Base-by-base conservation (phyloP, 2,797 vertebrate species). In the Pseudocheirus occidentalis region DNA sequence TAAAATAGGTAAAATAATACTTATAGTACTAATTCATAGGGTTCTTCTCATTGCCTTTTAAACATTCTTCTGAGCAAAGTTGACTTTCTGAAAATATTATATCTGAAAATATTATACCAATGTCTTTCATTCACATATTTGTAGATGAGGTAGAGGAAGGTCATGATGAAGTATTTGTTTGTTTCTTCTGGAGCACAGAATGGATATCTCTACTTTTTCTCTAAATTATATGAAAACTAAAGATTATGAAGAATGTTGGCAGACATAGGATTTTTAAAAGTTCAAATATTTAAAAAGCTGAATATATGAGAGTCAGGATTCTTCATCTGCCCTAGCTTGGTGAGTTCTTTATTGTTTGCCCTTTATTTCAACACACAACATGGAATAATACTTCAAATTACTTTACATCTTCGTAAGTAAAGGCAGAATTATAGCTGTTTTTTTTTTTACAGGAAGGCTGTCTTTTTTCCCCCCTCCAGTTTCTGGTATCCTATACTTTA, bases 321-420 rank as follows among this genome's bases (percentile, higher is more conserved):
- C 94, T n/a, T 54, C 40, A 89, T 87, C 90, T 97, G 55, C 54
- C 91, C 1, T 91, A 95, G 94, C 1, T 27, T 56, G 59, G n/a
- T 55, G 31, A 93, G 50, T 40, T 4, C 54, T 91, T 12, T n/a
- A 40, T 55, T 92, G 34, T 73, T 96, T 96, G 16, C 87, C 91
- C 73, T 95, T 97, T 93, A 95, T 95, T 95, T 97, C 24, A 93
- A 31, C 11, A 92, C 0, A 13, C 90, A 55, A 81, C 55, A 5
- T 73, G 90, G 66, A 52, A 7, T 87, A 24, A 27, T 95, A 90
- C 50, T 55, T 29, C 24, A 52, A 11, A 58, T 95, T 50, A 31
- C 27, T 40, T 31, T 62, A 29, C 57, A 52, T 73, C 92, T 92
- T 0, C 58, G 92, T 92, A 92, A 94, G 52, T 54, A 57, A 89